A percentile compares a stretch with the other conserved stretches of the same genome.
These are phyloP conservation scores for Drosophila vallismaia DNA, from an alignment of 2,888 invertebrate genomes.

Conservation along the genomic window DNA sequence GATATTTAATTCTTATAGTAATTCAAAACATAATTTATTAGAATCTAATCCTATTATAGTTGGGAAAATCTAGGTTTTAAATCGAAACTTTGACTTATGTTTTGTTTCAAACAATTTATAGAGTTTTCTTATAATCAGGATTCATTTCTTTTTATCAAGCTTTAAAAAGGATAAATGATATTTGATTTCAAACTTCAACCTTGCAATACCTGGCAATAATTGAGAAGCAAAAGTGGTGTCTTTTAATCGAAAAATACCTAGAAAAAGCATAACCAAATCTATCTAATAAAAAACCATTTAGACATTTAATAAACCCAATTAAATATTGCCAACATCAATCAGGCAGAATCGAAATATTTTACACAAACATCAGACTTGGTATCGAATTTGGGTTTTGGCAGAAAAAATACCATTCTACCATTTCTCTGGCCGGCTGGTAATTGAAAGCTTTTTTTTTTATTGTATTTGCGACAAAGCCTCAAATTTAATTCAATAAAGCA, in stretches of 20 bases:
- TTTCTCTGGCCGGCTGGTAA: not conserved
- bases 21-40: too few species aligned
- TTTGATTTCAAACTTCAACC: too few species aligned
- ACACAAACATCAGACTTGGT: not conserved
- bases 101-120: too few species aligned
- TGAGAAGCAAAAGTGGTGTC: not conserved
- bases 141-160: too few species aligned
- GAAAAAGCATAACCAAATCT: not conserved
- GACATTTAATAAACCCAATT: not conserved
- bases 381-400: not conserved
- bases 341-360: not conserved
- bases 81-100: too few species aligned
- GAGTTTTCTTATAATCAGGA: too few species aligned
- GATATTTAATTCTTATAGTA: too few species aligned
- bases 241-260: not conserved
- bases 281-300: not conserved
- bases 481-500: not conserved
- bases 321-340: not conserved
- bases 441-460: slow-evolving; percentile 1
- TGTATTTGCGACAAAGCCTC: not conserved
- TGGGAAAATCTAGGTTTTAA: too few species aligned
- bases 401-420: not conserved
- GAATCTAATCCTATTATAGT: too few species aligned
- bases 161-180: too few species aligned
- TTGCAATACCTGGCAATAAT: too few species aligned